These are phyloP conservation scores for Hypercompe scribonia DNA, from an alignment of 2,888 invertebrate species.

Conservation along the genomic window DNA sequence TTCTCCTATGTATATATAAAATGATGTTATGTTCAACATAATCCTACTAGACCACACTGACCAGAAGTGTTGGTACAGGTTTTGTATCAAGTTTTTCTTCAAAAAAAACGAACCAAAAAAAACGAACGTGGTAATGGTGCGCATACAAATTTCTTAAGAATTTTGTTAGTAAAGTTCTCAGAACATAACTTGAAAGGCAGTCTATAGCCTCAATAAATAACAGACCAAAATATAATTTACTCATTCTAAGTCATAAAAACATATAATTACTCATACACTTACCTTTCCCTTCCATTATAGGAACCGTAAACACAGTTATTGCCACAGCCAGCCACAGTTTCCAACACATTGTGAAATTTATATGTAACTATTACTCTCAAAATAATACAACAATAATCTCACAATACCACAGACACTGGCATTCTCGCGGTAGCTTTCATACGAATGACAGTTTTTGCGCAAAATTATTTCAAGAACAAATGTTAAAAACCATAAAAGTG, in stretches of 20 bases:
- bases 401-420: conserved; percentile 32
- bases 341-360: conserved; percentile 37
- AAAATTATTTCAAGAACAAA: conserved; percentile 46
- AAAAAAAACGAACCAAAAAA: no score
- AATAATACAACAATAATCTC: conserved; percentile 26
- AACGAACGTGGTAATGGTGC: background rate
- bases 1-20: no score
- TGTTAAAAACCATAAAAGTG: conserved; percentile 40
- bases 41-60: no score
- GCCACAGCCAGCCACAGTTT: conserved; percentile 33
- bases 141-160: background rate
- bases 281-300: conserved; percentile 42
- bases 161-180: background rate
- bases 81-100: no score
- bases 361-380: conserved; percentile 20
- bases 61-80: no score
- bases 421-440: conserved; percentile 41
- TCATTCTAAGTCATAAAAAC: background rate
- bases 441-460: conserved; percentile 53
- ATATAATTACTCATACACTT: conserved; percentile 22
- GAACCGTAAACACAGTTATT: conserved; percentile 29
- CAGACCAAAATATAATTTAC: no score
- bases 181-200: background rate
- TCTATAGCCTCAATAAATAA: no score
- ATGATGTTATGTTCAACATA: no score